Evolutionary conservation across 92 coral and sea anemone genomes (phyloP), one percentile per base, ranked within the genome.

Genomic region (Epizoanthus illoricatus): DNA sequence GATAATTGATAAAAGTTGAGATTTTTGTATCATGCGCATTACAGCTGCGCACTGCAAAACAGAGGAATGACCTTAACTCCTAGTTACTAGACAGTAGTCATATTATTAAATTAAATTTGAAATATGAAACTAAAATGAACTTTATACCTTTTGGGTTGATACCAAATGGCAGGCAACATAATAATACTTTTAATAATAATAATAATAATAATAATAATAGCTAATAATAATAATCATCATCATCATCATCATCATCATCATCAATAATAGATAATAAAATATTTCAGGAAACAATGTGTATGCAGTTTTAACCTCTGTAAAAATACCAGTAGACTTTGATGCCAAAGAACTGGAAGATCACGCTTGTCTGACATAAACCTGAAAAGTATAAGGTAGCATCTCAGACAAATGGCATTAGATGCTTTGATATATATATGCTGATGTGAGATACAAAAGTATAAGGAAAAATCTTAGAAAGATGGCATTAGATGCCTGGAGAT

Each of bases 261-360:
- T 16, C 9, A 49, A 49, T 47, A 7, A 43, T 40, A 20, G 20
- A 8, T 5, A 15, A 73, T 33, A 19, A 15, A 52, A 7, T 56
- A 45, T 19, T 7, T 11, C 40, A 47, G 18, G 5, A 28, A 8
- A 63, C n/a, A 3, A n/a, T 5, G 2, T 41, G 24, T 5, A 49
- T 3, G 5, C 60, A 49, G 17, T 5, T 21, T 55, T 71, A 81
- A 96, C 99, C 99, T 91, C 75, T 96, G 99, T 4, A 96, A 88
- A 86, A 96, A 96, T 59, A 97, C 94, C 24, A 96, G 60, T 56
- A 96, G 86, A 78, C 94, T 87, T 79, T 96, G 99, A 88, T 93
- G 99, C 99, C 99, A 96, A 0, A 96, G 85, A 62, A 96, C 99
- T 42, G 99, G 99, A 17, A 96, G 88, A 67, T 83, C 75, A 19